Percentiles rank a stretch among this genome's conserved stretches.
Conservation (phyloP, 2,113 vertebrate species). For the Boulengeromyrus knoepffleri region DNA sequence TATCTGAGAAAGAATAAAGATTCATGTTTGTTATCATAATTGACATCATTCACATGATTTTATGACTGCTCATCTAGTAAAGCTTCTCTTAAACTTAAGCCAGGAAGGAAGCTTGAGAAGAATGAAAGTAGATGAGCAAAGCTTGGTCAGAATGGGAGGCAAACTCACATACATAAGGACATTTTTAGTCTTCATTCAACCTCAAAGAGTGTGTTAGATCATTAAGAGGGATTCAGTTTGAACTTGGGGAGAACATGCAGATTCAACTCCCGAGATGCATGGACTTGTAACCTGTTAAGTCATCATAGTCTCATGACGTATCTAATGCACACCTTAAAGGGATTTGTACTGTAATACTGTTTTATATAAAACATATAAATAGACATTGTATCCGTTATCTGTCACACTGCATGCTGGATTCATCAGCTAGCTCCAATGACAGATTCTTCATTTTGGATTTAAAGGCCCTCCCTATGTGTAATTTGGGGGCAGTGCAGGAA, state of each 20-base stretch:
- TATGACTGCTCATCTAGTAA: not conserved
- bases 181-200: not conserved
- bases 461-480: not conserved
- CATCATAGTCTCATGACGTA: not conserved
- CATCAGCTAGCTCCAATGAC: not conserved
- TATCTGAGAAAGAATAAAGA: conserved; percentile 36
- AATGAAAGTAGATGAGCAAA: not conserved
- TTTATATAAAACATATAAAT: not conserved
- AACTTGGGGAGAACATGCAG: not conserved
- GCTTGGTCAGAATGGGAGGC: not conserved
- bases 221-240: not conserved
- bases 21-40: not conserved
- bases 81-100: not conserved
- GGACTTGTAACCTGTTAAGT: not conserved
- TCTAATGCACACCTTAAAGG: not conserved
- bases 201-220: not conserved
- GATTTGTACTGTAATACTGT: not conserved
- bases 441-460: not conserved
- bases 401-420: not conserved
- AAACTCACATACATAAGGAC: not conserved
- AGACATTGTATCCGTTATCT: not conserved
- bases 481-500: not conserved
- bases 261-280: not conserved
- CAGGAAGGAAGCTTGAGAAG: not conserved
- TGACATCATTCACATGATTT: not conserved